These are phyloP conservation scores for Rotaria sp. DNA, from an alignment of 2,888 invertebrate species.

Conservation along the genomic window DNA sequence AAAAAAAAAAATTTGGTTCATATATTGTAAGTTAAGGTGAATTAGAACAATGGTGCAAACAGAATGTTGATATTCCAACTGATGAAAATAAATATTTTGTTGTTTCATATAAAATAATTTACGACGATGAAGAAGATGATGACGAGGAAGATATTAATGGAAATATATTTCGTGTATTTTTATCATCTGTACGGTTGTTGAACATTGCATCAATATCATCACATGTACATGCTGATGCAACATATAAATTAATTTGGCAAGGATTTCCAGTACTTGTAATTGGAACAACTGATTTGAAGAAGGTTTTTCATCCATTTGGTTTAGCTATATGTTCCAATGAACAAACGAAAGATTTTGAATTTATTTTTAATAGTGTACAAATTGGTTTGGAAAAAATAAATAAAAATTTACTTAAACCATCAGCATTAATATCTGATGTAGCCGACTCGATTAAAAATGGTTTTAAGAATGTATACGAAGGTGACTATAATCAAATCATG, in stretches of 20 bases:
- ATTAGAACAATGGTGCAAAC: neutral
- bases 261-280: constrained; percentile 29
- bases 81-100: neutral
- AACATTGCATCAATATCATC: neutral
- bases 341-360: constrained; percentile 31
- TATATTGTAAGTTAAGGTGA: neutral
- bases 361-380: constrained; percentile 31
- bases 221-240: constrained; percentile 30
- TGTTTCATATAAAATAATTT: neutral
- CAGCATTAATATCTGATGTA: constrained; percentile 27
- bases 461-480: constrained; percentile 27
- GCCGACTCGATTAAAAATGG: constrained; percentile 30
- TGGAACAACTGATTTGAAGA: constrained; percentile 29
- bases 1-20: constrained; percentile 10
- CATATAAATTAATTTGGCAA: constrained; percentile 28
- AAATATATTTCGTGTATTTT: neutral
- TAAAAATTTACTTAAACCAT: neutral
- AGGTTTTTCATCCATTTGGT: constrained; percentile 31
- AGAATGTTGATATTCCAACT: neutral
- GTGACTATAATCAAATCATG: constrained; percentile 26
- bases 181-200: neutral
- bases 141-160: neutral
- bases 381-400: constrained; percentile 22
- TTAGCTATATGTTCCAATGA: constrained; percentile 26
- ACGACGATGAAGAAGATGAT: neutral